Percentiles rank a stretch among this genome's conserved stretches.
Conservation (phyloP, 2,888 invertebrate genomes). For the Glomeris marginata region DNA sequence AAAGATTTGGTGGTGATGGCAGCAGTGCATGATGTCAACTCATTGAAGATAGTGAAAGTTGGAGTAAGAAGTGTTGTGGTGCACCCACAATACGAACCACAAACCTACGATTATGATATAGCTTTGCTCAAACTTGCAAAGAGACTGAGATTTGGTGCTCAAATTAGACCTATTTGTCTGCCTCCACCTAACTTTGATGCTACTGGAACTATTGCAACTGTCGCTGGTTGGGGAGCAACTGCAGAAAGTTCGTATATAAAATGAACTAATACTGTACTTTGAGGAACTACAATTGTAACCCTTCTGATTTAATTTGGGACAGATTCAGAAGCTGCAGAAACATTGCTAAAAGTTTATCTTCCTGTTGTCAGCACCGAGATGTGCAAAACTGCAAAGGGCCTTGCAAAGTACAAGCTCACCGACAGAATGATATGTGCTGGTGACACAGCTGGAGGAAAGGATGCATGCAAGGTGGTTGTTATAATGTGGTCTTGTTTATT, state of each 20-base stretch:
- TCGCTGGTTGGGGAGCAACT: slow-evolving; percentile 11
- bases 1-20: slow-evolving; percentile 8
- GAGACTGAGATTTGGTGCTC: slow-evolving; percentile 1
- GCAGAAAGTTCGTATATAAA: slow-evolving; percentile 13
- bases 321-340: slow-evolving; percentile 1
- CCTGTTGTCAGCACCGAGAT: slow-evolving; percentile 9
- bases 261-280: no score
- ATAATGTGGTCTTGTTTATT: not conserved
- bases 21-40: slow-evolving; percentile 7
- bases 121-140: slow-evolving; percentile 4
- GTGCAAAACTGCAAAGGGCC: slow-evolving; percentile 5
- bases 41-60: not conserved
- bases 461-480: slow-evolving; percentile 9
- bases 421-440: slow-evolving; percentile 13
- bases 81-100: slow-evolving; percentile 8
- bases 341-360: slow-evolving; percentile 3
- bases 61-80: not conserved
- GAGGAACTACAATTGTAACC: no score
- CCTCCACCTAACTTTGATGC: slow-evolving; percentile 1
- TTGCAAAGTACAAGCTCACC: slow-evolving; percentile 5
- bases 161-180: slow-evolving; percentile 8
- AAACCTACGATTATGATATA: slow-evolving; percentile 12
- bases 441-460: slow-evolving; percentile 4
- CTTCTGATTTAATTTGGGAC: not conserved
- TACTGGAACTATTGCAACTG: slow-evolving; percentile 2